Evolutionary conservation across 2,888 invertebrate species (phyloP), one percentile per base, ranked within the genome.

Genomic region (Trilocha varians): DNA sequence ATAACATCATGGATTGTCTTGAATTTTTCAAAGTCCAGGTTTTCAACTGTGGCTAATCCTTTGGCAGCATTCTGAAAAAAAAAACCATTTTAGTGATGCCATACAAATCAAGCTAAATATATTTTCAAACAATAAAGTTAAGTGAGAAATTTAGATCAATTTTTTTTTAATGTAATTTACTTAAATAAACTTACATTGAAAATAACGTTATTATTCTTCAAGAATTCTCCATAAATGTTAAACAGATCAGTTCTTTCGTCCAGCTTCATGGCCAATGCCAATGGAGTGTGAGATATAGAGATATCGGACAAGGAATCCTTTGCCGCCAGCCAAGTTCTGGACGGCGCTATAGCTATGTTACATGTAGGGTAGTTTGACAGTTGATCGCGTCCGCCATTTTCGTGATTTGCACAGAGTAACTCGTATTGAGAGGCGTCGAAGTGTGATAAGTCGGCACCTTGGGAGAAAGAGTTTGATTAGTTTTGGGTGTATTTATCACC

Each of bases 271-370:
- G 89, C 89, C 4, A 89, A 77, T 36, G 88, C 87, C 33, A 91
- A 58, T 13, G 91, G 79, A 1, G 90, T 89, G 58, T 90, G 88
- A 4, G 89, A 88, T 41, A 91, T 87, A 45, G 91, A 91, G n/a
- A 90, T 90, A 34, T 87, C 79, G 0, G 86, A 77, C 3, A 87
- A 70, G 48, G 72, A 72, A 42, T 79, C 75, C 48, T 87, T 88
- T 9, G 79, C 77, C 0, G 84, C 78, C 3, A 88, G 50, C 68
- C 88, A 78, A 3, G 87, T 76, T 34, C 87, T 68, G 0, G 91
- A 88, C 1, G 92, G 91, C 3, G 89, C 87, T 57, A 88, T 72
- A 0, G 87, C 89, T 16, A 91, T 70, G 64, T 91, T 87, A 63
- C 92, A 93, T 1, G 76, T 82, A 1, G 77, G 62, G 64, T 82